phyloP scores from a whole-genome alignment of 2,797 vertebrate species.

The Pseudochirops cupreus region DNA sequence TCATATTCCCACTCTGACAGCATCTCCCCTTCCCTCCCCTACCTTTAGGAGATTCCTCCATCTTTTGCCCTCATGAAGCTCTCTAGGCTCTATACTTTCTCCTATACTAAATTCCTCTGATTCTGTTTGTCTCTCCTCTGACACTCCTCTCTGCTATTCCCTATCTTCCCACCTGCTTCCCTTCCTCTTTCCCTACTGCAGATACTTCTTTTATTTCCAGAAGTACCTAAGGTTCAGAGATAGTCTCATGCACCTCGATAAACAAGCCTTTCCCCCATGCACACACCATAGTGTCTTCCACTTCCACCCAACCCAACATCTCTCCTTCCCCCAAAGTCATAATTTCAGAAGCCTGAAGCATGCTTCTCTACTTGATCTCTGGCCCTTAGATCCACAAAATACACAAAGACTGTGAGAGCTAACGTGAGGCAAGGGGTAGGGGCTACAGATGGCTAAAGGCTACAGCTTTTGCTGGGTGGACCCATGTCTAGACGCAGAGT shows the following conservation, averaged over 20 bases:
- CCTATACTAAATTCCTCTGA: background rate
- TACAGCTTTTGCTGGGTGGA: background rate
- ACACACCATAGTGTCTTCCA: background rate
- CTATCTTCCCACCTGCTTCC: background rate
- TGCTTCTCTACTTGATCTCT: background rate
- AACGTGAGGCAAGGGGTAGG: background rate
- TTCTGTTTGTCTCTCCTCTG: background rate
- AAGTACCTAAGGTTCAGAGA: background rate
- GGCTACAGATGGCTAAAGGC: background rate
- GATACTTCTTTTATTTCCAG: conserved; percentile 10
- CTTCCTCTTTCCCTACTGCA: background rate
- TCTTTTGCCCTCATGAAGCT: background rate
- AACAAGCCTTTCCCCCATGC: fast-evolving
- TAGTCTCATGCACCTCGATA: background rate
- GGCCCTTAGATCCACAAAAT: background rate
- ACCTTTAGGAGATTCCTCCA: background rate
- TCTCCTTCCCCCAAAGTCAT: background rate
- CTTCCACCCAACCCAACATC: background rate
- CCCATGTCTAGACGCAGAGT: conserved; percentile 41
- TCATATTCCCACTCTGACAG: background rate
- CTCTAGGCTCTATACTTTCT: background rate
- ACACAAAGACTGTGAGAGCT: background rate
- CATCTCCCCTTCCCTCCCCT: background rate
- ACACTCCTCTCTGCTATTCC: background rate
- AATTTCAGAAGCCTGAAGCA: background rate